Evolutionary conservation across 2,797 vertebrate species (phyloP).

Genomic region (Urocyon cinereoargenteus): DNA sequence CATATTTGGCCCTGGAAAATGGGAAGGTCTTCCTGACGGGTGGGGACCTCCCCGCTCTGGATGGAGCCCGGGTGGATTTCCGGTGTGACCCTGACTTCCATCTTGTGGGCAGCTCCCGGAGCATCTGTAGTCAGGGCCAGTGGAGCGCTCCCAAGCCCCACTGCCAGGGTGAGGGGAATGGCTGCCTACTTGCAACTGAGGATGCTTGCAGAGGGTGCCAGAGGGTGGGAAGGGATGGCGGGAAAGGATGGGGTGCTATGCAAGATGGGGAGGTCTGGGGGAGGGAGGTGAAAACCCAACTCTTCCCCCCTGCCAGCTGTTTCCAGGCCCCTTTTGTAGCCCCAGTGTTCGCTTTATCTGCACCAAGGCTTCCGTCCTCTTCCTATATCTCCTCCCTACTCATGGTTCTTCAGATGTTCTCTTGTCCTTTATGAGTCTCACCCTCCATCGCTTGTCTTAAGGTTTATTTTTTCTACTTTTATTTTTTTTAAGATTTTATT

Average conservation of each 20-base stretch:
- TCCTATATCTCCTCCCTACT: neutral
- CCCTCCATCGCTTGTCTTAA: neutral
- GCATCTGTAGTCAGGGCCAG: constrained; percentile 95
- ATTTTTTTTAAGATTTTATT: too few relatives aligned
- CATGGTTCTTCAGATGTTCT: constrained; percentile 18
- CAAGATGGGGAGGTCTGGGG: neutral
- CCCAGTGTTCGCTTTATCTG: neutral
- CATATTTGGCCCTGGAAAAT: constrained; percentile 95
- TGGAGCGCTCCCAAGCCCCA: constrained; percentile 95
- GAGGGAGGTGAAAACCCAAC: neutral
- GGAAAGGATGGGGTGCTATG: neutral
- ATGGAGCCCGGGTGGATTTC: constrained; percentile 93
- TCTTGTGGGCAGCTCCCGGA: constrained; percentile 93
- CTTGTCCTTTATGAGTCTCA: constrained; percentile 12
- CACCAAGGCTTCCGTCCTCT: neutral
- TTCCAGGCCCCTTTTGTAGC: neutral
- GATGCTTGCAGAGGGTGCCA: neutral
- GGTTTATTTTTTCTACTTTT: neutral
- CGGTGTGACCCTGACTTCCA: constrained; percentile 94
- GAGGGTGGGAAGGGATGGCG: neutral
- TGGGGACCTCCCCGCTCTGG: constrained; percentile 91
- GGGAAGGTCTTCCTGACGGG: constrained; percentile 90
- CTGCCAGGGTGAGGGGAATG: constrained; percentile 93
- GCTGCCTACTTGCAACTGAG: constrained; percentile 66
- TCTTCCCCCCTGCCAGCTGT: neutral